A percentile compares a stretch with the other conserved stretches of the same genome.
Conservation (phyloP, 1,140 invertebrate genomes). For the Colletes gigas region DNA sequence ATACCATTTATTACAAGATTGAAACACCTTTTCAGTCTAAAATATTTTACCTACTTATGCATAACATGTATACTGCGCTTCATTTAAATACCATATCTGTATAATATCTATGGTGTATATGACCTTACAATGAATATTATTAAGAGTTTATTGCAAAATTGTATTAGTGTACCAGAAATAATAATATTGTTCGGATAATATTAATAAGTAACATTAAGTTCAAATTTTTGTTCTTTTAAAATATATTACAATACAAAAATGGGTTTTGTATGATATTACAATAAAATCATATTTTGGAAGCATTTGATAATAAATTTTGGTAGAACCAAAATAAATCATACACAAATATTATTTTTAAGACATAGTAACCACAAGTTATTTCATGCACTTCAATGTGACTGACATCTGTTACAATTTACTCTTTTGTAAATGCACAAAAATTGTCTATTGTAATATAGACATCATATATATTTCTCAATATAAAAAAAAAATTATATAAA, state of each 20-base stretch:
- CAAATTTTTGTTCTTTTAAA: not conserved
- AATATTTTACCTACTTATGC: constrained; percentile 20
- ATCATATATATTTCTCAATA: not conserved
- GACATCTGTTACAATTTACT: not conserved
- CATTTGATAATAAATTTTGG: not conserved
- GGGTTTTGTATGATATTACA: not conserved
- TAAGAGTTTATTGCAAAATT: constrained; percentile 14
- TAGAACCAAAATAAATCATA: constrained; percentile 15
- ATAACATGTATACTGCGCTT: not conserved
- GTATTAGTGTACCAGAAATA: constrained; percentile 14
- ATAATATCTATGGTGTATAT: constrained; percentile 4
- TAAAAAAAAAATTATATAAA: not conserved
- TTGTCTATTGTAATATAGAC: not conserved
- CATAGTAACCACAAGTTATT: not conserved
- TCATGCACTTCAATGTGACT: not conserved
- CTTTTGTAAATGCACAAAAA: constrained; percentile 1
- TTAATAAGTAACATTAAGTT: constrained; percentile 5
- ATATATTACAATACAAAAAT: constrained; percentile 13
- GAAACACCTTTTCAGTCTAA: constrained; percentile 41
- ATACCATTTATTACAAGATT: constrained; percentile 43
- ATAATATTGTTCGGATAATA: constrained; percentile 14
- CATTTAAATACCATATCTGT: constrained; percentile 12
- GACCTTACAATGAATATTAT: constrained; percentile 26
- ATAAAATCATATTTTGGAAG: constrained; percentile 3
- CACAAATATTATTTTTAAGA: not conserved